phyloP scores from a whole-genome alignment of 2,888 invertebrate genomes.

The Micoletzkya japonica region DNA sequence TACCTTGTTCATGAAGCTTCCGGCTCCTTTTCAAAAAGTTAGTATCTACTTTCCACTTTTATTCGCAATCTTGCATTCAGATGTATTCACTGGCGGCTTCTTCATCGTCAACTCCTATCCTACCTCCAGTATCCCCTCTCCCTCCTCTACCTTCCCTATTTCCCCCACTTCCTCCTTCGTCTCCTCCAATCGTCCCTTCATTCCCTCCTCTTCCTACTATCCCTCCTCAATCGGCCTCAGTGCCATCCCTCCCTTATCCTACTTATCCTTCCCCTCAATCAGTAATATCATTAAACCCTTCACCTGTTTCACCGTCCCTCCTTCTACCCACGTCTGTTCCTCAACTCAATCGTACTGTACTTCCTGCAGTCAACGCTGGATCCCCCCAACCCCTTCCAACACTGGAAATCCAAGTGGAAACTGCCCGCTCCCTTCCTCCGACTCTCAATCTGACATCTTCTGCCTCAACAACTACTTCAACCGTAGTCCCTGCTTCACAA shows the following conservation, averaged over 20 bases:
- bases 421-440: background rate
- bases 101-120: no score
- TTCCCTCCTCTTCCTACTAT: background rate
- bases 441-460: background rate
- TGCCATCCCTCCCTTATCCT: background rate
- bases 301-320: background rate
- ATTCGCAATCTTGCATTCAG: no score
- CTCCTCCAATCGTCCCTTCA: background rate
- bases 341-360: background rate
- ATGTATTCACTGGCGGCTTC: no score
- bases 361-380: background rate
- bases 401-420: no score
- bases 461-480: background rate
- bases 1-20: no score
- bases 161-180: slow-evolving; percentile 1
- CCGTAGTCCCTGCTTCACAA: background rate
- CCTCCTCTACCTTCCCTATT: no score
- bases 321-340: background rate
- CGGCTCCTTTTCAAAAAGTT: background rate
- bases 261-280: background rate
- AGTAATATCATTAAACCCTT: background rate
- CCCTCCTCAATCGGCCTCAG: background rate
- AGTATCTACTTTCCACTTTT: no score
- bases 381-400: background rate
- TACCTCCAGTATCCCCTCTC: no score